Evolutionary conservation across 1,140 invertebrate genomes (phyloP), one percentile per base, ranked within the genome.

Genomic region (Glomeris maerens): DNA sequence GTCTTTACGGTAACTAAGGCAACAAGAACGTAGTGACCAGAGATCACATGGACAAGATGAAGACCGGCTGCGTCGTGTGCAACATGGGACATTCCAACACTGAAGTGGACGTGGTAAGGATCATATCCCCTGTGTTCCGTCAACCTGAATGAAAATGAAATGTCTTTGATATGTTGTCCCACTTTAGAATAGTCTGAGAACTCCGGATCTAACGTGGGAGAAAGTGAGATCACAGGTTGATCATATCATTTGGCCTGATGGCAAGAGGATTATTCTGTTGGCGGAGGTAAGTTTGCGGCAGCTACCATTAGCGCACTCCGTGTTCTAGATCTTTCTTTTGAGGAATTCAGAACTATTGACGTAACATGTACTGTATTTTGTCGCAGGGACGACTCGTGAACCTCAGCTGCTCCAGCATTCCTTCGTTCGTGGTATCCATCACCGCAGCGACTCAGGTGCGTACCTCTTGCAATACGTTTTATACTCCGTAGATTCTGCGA

Each of bases 1-100:
- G 31, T 10, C 10, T 36, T n/a, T 36, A 36, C 10, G 31, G 31
- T 36, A 36, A 10, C 17, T 36, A 36, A 68, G 91, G 92, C 28
- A 96, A 95, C 66, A 97, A 96, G 70, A 92, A 93, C 63, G 90
- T 96, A 17, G 88, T 97, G 25, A 89, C 84, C 4, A 74, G 91
- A 13, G 86, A 92, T 58, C 87, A 94, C 62, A 90, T 96, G 85
- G 91, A 96, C 69, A 81, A 90, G 60, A 88, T 96, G 84, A 94
- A 94, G 72, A 93, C 86, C 63, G 91, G 91, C 42, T 93, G 90
- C 65, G 87, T 96, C 49, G 79, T 97, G 0, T 95, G 91, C 69
- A 96, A 96, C 70, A 97, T 97, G 90, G 92, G 92, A 0, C 92
- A 96, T 70, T 94, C 89, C 45, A 96, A 97, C 69, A 96, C 90